Evolutionary conservation across 92 coral and sea anemone species (phyloP), one percentile per base, ranked within the genome.

Genomic region (Epizoanthus fatuus): DNA sequence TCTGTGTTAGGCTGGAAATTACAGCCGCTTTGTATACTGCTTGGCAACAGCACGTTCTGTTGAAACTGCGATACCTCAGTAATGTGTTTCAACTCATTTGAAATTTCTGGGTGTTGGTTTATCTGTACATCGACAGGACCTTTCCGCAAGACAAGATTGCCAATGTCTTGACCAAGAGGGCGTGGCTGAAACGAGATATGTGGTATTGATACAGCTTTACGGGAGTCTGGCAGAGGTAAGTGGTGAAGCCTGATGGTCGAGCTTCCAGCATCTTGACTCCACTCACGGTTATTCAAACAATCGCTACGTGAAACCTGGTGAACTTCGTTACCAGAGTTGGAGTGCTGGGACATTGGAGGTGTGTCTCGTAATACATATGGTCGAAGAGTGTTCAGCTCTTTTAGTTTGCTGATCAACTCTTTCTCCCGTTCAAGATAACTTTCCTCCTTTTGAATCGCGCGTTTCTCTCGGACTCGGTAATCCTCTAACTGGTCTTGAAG

Each of bases 371-470:
- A 69, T 12, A 55, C 45, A 53, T 90, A 49, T 15, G 70, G 73
- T 58, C 86, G 93, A 54, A 49, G 44, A 40, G 20, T 79, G 72
- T 90, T 89, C 74, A 84, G 55, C 44, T 91, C 96, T 45, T 91
- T 88, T 14, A 93, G 72, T 64, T 86, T 91, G 56, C 84, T 82
- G 16, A 88, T 87, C 45, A 93, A 81, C 74, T 87, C 85, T 67
- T 93, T 90, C 71, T 96, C 99, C 42, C 90, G 79, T 67, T 95
- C 91, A 17, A 91, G 64, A 72, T 71, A 93, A 42, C 81, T 91
- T 72, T 90, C 91, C 63, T 93, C 96, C 59, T 89, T 93, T 45
- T 87, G 90, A 9, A 64, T 20, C 5, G 90, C 86, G 63, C 86
- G 86, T 17, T 51, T 51, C 52, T 93, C 98, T 58, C 94, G 79